Base-by-base conservation (phyloP, 2,113 vertebrate genomes). In the Hyperopisus bebe region DNA sequence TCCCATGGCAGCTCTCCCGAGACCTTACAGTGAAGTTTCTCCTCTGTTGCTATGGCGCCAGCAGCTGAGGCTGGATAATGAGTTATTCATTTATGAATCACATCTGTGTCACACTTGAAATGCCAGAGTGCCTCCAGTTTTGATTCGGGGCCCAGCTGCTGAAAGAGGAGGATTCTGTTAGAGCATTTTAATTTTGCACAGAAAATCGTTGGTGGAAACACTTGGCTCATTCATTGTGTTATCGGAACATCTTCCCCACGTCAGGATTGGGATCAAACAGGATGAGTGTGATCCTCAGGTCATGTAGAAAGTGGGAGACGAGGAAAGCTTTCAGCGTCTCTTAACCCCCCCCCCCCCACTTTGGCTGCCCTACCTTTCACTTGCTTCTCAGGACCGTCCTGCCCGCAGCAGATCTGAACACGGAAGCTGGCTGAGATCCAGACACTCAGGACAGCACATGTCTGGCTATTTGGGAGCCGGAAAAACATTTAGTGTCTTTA, bases 81-180 rank as follows among this genome's bases (percentile, higher is more conserved):
- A 53, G 82, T 87, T 91, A 86, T 91, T 90, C 91, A 92, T 91
- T 91, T 91, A 86, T 86, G 83, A 86, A 86, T 86, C 83, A 86
- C 83, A 86, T 48, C 83, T 46, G 83, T 86, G 83, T 86, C 83
- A 86, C 46, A n/a, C 46, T 50, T 48, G 39, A 86, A 86, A 86
- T 86, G 83, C 46, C 83, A 86, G 83, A n/a, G 83, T 86, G 46
- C 83, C 46, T 86, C 11, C 24, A 48, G 83, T 50, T 86, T 50
- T 50, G 42, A 48, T 27, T 70, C 0, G 62, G n/a, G 62, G 62
- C 62, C 62, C 62, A 70, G 62, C 62, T 70, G 62, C 62, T 70
- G n/a, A 70, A 70, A 11, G 62, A 31, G 27, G 62, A 31, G n/a
- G 27, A 70, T 70, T 70, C 62, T 70, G 62, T n/a, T 4, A 31